Conservation (phyloP, 2,113 vertebrate species). For the Bubo bubo region DNA sequence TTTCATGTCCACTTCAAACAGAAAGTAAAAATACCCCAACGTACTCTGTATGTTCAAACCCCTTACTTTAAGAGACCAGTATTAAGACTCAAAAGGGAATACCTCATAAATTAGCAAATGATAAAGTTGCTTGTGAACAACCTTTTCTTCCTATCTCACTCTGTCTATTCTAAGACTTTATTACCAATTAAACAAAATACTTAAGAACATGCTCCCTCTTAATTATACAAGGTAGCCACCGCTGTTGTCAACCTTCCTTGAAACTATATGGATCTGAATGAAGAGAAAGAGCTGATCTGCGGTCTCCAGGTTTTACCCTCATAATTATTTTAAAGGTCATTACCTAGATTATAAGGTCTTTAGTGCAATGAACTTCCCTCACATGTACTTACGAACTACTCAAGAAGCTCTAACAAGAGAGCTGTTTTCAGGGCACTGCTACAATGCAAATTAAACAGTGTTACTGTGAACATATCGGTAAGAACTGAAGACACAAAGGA, state of each 20-base stretch:
- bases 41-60: neutral
- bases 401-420: neutral
- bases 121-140: neutral
- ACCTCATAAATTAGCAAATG: neutral
- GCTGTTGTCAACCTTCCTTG: neutral
- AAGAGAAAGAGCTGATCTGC: neutral
- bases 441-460: neutral
- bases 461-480: neutral
- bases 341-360: neutral
- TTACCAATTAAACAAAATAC: neutral
- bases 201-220: neutral
- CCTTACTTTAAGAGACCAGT: neutral
- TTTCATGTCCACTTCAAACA: neutral
- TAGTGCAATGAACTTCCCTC: neutral
- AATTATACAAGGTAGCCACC: neutral
- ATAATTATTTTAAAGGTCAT: neutral
- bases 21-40: neutral
- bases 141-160: neutral
- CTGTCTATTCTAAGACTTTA: neutral
- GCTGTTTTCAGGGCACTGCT: neutral
- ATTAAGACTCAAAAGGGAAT: neutral
- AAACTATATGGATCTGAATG: neutral
- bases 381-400: neutral
- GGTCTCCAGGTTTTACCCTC: neutral
- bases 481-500: neutral